Evolutionary conservation across 2,113 vertebrate genomes (phyloP).

Genomic region (Hiodon alosoides): DNA sequence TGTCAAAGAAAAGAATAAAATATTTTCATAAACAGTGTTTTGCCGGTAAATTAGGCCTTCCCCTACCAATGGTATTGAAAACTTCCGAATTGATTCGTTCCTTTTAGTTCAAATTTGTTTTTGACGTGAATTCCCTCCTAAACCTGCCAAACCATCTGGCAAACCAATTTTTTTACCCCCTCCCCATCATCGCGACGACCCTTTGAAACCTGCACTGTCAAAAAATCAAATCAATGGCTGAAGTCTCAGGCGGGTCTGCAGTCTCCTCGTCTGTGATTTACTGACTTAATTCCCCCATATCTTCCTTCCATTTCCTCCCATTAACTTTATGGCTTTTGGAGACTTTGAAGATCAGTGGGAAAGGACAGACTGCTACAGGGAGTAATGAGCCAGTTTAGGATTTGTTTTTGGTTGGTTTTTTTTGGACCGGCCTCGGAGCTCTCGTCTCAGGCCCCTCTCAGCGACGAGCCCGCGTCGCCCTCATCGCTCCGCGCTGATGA

Average conservation of each 20-base stretch:
- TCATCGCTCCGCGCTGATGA: background rate
- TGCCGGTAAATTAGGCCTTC: background rate
- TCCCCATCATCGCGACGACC: no score
- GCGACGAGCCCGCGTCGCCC: no score
- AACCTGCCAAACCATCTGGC: no score
- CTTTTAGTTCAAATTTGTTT: no score
- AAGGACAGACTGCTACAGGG: conserved; percentile 32
- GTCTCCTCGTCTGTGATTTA: conserved; percentile 38
- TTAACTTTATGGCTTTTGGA: conserved; percentile 43
- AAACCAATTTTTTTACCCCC: no score
- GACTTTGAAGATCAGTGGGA: conserved; percentile 48
- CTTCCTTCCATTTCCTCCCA: conserved; percentile 48
- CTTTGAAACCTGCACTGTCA: no score
- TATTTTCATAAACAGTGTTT: background rate
- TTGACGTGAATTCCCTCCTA: no score
- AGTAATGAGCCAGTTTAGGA: conserved; percentile 4
- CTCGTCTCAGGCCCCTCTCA: background rate
- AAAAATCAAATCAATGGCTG: no score
- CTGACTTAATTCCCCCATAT: conserved; percentile 38
- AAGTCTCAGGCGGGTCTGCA: conserved; percentile 17
- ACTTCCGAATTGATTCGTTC: no score
- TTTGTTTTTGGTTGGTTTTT: background rate
- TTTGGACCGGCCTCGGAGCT: background rate
- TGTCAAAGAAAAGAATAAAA: background rate
- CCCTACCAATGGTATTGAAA: background rate